Evolutionary conservation across 2,113 vertebrate genomes (phyloP), one percentile per base, ranked within the genome.

Genomic region (Apteryx mantelli): DNA sequence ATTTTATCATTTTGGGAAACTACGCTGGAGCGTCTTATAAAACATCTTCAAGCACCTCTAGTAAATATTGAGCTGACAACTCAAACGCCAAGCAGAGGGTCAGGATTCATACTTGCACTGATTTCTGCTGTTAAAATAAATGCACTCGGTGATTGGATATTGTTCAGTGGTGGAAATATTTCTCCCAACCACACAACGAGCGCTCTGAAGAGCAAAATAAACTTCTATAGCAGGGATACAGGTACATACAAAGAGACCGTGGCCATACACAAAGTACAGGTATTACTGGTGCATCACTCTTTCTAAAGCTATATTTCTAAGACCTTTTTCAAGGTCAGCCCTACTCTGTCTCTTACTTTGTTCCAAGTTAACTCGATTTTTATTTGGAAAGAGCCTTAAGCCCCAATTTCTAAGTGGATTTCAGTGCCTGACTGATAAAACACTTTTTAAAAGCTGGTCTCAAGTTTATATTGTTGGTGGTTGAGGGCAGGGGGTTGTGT

Each of bases 51-150:
- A 91, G 95, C 52, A 68, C 61, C 95, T 81, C 16, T 34, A 2
- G 55, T 96, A 93, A 98, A 96, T 93, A 89, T 40, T 11, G 92
- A 91, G 81, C 95, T 97, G 95, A 86, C 95, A 94, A 83, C 55
- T 52, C 7, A 56, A 94, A 84, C 40, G 44, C 73, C 92, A 77
- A 93, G 86, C 71, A 48, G 19, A 65, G 46, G 46, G 68, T 95
- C 38, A 86, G 88, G 95, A 93, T 93, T 95, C 89, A 55, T 92
- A 68, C 93, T 91, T 76, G 90, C 46, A 70, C 74, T 36, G 74
- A 92, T 95, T 97, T 95, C 95, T 94, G 94, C 95, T 64, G 90
- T 94, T 48, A 82, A 95, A 96, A 97, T 69, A 96, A 97, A 97
- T 65, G 89, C 91, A 82, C 55, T 94, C 86, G 82, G 58, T 89